A percentile compares a stretch with the other conserved stretches of the same genome.
Conservation (phyloP, 2,888 invertebrate genomes). For the Doris montereyensis region DNA sequence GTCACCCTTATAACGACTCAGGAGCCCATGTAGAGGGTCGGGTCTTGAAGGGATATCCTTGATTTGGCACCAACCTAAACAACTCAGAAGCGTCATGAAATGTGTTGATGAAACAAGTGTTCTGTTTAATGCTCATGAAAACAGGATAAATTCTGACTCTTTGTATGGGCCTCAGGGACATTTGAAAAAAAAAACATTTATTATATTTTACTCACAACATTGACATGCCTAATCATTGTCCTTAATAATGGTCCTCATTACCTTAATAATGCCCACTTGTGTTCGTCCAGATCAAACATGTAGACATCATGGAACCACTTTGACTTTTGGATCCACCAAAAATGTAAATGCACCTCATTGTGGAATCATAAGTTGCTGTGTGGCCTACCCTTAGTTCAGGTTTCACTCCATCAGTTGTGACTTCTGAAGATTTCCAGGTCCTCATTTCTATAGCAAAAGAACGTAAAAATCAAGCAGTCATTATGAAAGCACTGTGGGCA, state of each 20-base stretch:
- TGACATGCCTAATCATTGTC: too few species aligned
- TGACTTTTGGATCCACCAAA: constrained; percentile 70
- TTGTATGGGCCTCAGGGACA: too few species aligned
- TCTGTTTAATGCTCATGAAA: too few species aligned
- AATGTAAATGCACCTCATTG: constrained; percentile 67
- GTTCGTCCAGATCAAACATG: constrained; percentile 66
- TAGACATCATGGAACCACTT: constrained; percentile 72
- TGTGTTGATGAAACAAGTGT: too few species aligned
- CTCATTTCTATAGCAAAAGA: constrained; percentile 53
- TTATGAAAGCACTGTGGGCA: neutral
- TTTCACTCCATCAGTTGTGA: constrained; percentile 57
- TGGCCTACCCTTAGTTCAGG: constrained; percentile 70
- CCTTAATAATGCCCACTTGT: constrained; percentile 70
- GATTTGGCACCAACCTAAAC: too few species aligned
- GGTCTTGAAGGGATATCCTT: too few species aligned
- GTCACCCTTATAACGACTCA: too few species aligned
- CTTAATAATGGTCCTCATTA: constrained; percentile 38
- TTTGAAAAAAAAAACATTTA: too few species aligned
- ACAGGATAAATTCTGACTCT: too few species aligned
- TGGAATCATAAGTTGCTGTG: constrained; percentile 68
- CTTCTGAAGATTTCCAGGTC: constrained; percentile 56
- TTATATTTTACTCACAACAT: too few species aligned
- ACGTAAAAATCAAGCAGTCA: neutral
- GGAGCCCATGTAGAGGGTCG: too few species aligned
- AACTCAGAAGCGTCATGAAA: too few species aligned